These are phyloP conservation scores for Plecturocebus donacophilus DNA, from an alignment of 2,113 vertebrate species.

Conservation along the genomic window DNA sequence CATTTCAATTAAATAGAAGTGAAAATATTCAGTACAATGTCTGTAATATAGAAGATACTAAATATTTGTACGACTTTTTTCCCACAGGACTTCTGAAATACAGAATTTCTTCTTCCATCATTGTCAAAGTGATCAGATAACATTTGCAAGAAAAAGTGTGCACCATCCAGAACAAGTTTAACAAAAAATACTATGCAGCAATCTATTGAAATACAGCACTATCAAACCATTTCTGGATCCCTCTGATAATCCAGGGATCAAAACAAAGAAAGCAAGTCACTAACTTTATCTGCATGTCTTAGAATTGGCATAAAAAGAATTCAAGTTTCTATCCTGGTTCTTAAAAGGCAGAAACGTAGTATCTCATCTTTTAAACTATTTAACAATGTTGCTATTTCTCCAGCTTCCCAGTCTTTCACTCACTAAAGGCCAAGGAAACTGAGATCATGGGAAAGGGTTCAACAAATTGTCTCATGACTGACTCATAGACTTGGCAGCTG, in stretches of 20 bases:
- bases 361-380: slow-evolving; percentile 55
- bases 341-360: slow-evolving; percentile 2
- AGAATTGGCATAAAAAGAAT: not conserved
- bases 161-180: not conserved
- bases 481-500: slow-evolving; percentile 81
- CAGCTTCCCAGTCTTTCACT: slow-evolving; percentile 49
- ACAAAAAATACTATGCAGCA: not conserved
- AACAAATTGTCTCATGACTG: slow-evolving; percentile 78
- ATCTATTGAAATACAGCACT: not conserved
- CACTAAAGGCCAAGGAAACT: slow-evolving; percentile 77
- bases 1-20: not conserved
- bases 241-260: not conserved
- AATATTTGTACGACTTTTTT: not conserved
- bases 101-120: not conserved
- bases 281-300: not conserved
- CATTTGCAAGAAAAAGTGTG: not conserved
- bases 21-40: not conserved
- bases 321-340: not conserved
- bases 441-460: slow-evolving; percentile 84
- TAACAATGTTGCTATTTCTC: slow-evolving; percentile 47
- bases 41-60: not conserved
- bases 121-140: not conserved
- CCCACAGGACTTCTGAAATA: not conserved
- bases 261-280: not conserved
- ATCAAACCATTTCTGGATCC: not conserved